Evolutionary conservation across 2,888 invertebrate species (phyloP), one percentile per base, ranked within the genome.

Genomic region (Fabriciana adippe): DNA sequence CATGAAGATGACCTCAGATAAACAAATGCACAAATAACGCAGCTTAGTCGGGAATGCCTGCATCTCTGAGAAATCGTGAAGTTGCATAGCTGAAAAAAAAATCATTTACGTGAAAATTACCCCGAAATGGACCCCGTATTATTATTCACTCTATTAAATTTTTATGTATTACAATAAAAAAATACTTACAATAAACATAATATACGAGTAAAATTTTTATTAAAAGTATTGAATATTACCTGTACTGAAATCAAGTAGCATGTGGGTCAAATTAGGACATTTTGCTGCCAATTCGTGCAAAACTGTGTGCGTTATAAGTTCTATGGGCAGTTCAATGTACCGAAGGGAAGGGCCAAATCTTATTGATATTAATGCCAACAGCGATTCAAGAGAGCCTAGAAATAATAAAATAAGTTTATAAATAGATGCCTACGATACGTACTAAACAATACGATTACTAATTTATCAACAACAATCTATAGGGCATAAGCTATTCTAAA

Each of bases 1-100:
- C 97, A 99, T 98, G 92, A 99, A 99, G 89, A 99, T 99, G 74
- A 99, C 99, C 88, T 99, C 99, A 0, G 99, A 99, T 53, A 99
- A 93, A 76, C 99, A 99, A 81, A 99, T 97, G 86, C 98, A 97
- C 90, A 99, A 94, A 87, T 98, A 99, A 56, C 96, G 95, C 68
- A 99, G 93, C 86, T 99, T 99, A 13, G 99, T 99, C 3, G 99
- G 99, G 85, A 99, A 99, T 18, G 98, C 97, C 90, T 99, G 98
- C 94, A 99, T 96, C 90, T 99, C 99, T 75, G 99, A 99, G 93
- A 99, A 99, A 85, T 99, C 99, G 89, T 99, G 99, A 69, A 99
- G 94, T 83, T 99, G 99, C 98, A 99, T 99, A 51, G 99, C 99
- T 83, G 79, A 14, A 75, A 78, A 55, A 2, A 50, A 55, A 3